A percentile compares a stretch with the other conserved stretches of the same genome.
phyloP scores from a whole-genome alignment of 2,113 vertebrate species.

The Cryptotis parvus region DNA sequence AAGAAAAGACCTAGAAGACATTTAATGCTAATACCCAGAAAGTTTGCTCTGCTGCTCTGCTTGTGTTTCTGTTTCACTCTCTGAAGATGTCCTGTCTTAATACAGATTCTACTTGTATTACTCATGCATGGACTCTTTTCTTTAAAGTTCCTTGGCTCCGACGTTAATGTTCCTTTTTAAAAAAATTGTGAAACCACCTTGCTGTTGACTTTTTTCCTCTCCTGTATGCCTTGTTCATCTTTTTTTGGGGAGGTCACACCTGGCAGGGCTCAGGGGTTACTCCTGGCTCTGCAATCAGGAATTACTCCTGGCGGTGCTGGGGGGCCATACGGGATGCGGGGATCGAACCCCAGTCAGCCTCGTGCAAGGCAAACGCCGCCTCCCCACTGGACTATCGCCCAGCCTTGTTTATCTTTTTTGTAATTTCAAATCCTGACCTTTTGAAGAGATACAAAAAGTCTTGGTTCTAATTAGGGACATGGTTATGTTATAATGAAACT shows the following conservation, averaged over 20 bases:
- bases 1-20: not conserved
- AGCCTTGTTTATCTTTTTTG: slow-evolving; percentile 41
- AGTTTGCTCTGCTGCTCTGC: not conserved
- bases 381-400: too few species aligned
- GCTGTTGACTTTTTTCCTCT: slow-evolving; percentile 23
- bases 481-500: slow-evolving; percentile 34
- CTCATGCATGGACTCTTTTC: not conserved
- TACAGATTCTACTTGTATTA: slow-evolving; percentile 47
- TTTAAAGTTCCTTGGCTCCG: slow-evolving; percentile 49
- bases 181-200: slow-evolving; percentile 24
- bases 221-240: slow-evolving; percentile 34
- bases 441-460: slow-evolving; percentile 32
- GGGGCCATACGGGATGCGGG: too few species aligned
- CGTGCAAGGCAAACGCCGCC: too few species aligned
- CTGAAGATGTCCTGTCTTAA: slow-evolving; percentile 33
- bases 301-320: too few species aligned
- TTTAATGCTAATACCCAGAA: slow-evolving; percentile 2
- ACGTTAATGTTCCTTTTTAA: slow-evolving; percentile 47
- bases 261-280: too few species aligned
- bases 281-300: too few species aligned
- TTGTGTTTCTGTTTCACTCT: slow-evolving; percentile 36
- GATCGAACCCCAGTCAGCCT: too few species aligned
- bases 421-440: slow-evolving; percentile 43
- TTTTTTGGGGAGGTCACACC: too few species aligned
- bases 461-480: slow-evolving; percentile 25